Evolutionary conservation across 2,888 invertebrate species (phyloP).

Genomic region (Xestia c-nigrum): DNA sequence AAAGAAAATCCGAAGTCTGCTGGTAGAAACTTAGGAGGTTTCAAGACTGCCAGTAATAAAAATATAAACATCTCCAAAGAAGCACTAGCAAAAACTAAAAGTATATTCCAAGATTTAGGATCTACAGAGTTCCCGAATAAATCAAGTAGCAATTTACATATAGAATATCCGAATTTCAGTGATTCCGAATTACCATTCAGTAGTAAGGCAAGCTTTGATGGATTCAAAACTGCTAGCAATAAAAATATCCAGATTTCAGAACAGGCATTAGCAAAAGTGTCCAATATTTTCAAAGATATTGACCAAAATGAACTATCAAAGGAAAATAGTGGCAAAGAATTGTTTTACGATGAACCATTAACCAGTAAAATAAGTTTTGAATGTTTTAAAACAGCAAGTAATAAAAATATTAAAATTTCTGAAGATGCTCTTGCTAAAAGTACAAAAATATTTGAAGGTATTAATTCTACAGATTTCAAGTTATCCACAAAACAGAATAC

Average conservation of each 20-base stretch:
- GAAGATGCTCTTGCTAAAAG: constrained; percentile 20
- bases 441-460: constrained; percentile 21
- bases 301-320: constrained; percentile 21
- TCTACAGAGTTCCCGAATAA: constrained; percentile 28
- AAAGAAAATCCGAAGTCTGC: background rate
- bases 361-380: constrained; percentile 2
- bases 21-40: constrained; percentile 26
- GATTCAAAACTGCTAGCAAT: constrained; percentile 48
- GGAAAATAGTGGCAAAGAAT: background rate
- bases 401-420: constrained; percentile 11
- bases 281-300: constrained; percentile 42
- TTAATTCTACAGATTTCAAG: constrained; percentile 4
- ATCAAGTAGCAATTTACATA: constrained; percentile 9
- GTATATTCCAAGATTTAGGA: constrained; percentile 71
- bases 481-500: constrained; percentile 1
- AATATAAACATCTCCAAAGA: constrained; percentile 75
- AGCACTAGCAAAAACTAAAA: constrained; percentile 71
- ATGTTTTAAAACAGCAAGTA: constrained; percentile 35
- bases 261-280: constrained; percentile 36
- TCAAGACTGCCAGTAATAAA: constrained; percentile 80
- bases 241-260: constrained; percentile 46
- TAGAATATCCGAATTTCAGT: constrained; percentile 2
- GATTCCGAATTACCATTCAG: constrained; percentile 19
- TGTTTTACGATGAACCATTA: background rate
- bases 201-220: constrained; percentile 16